Evolutionary conservation across 1,140 invertebrate species (phyloP).

Genomic region (Bemisia tabaci): DNA sequence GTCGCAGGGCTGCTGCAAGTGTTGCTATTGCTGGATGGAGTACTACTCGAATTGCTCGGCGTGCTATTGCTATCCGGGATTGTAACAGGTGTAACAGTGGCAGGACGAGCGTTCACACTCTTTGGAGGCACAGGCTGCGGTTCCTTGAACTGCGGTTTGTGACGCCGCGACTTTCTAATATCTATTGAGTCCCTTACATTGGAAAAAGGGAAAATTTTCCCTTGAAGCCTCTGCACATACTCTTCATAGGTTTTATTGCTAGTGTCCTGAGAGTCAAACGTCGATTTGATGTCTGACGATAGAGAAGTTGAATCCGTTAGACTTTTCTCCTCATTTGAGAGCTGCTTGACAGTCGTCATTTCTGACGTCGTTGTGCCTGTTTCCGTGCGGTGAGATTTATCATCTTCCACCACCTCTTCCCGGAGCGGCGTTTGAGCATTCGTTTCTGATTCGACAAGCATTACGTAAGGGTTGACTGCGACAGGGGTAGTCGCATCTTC

Average conservation of each 20-base stretch:
- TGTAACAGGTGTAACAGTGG: not conserved
- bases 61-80: not conserved
- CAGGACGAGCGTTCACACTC: not conserved
- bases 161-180: constrained; percentile 42
- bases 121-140: not conserved
- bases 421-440: constrained; percentile 11
- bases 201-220: constrained; percentile 53
- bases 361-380: constrained; percentile 24
- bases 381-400: constrained; percentile 20
- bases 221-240: constrained; percentile 50
- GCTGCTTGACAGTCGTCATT: constrained; percentile 21
- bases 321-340: constrained; percentile 1
- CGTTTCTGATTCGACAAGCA: constrained; percentile 2
- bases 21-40: not conserved
- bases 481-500: constrained; percentile 17
- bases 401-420: constrained; percentile 23
- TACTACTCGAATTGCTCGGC: not conserved
- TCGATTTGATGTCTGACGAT: constrained; percentile 8
- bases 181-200: constrained; percentile 55
- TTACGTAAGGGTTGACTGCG: constrained; percentile 1
- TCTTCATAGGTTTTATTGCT: constrained; percentile 36
- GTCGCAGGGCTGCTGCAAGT: not conserved
- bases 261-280: not conserved
- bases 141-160: not conserved
- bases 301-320: constrained; percentile 6